Evolutionary conservation across 2,888 invertebrate genomes (phyloP).

Genomic region (Gibbula magus): DNA sequence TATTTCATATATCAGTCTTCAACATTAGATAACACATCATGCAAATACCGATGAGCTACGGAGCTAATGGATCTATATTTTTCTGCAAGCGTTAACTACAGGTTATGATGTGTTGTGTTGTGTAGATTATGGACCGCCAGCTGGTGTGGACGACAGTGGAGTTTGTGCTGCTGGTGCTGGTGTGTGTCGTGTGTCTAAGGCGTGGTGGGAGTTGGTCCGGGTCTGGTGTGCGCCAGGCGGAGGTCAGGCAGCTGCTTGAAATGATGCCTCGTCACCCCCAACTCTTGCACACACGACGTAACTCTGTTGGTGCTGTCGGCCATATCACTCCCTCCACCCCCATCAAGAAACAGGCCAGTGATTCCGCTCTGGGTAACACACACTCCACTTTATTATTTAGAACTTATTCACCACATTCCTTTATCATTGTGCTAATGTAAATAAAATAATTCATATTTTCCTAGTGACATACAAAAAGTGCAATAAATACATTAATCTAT

Average conservation of each 20-base stretch:
- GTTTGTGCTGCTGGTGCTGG: constrained; percentile 43
- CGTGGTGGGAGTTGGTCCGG: constrained; percentile 25
- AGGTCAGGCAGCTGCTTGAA: constrained; percentile 45
- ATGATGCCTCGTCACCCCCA: constrained; percentile 43
- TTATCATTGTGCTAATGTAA: no score
- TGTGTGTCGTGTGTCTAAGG: constrained; percentile 44
- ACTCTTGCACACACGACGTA: constrained; percentile 39
- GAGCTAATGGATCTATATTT: not conserved
- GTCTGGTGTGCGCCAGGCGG: constrained; percentile 38
- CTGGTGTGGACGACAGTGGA: constrained; percentile 53
- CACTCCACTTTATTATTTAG: no score
- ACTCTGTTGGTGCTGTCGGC: constrained; percentile 42
- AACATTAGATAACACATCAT: no score
- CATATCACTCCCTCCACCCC: constrained; percentile 17
- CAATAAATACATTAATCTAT: no score
- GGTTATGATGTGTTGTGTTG: not conserved
- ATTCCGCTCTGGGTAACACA: constrained; percentile 50
- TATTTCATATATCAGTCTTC: no score
- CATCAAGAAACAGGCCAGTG: constrained; percentile 54
- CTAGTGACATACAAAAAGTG: no score
- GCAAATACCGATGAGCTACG: not conserved
- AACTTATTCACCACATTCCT: no score
- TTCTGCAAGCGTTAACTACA: not conserved
- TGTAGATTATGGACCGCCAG: constrained; percentile 56
- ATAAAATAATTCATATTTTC: no score